Evolutionary conservation across 30 jellyfish, hydroid and myxozoan species (phyloP), one percentile per base, ranked within the genome.

Genomic region (Chrysaora quinquecirrha): DNA sequence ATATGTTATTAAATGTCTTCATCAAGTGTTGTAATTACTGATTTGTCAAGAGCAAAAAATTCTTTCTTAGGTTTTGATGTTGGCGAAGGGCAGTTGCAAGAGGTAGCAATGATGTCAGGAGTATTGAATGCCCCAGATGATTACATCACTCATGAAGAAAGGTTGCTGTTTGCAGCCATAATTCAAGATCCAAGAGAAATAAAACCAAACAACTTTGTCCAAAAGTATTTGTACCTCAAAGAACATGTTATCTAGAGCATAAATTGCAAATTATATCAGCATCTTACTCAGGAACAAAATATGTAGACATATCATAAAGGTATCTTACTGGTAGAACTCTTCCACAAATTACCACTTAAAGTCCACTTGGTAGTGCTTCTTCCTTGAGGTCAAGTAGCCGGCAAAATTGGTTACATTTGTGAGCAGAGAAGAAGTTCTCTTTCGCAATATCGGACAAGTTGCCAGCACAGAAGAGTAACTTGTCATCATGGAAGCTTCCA

Each of bases 381-480:
- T n/a, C n/a, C n/a, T n/a, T n/a, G n/a, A n/a, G n/a, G n/a, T n/a
- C n/a, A n/a, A n/a, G n/a, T n/a, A n/a, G n/a, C n/a, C n/a, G n/a
- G n/a, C 88, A 77, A 63, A 28, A 77, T 11, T 1, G 3, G 30
- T 58, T 77, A 23, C 80, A 77, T 0, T 0, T 4, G 38, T 77
- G 88, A 10, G 27, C 16, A 18, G 18, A 20, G 30, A 77, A 56
- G 60, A 77, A 58, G 71, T 34, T 56, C 16, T 0, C 82, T 20
- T 6, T 14, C 18, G 88, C 88, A 2, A 23, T 35, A 10, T 3
- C 30, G 11, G 70, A 28, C 30, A 61, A 48, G 58, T 77, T 77
- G 35, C 88, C 88, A 60, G 35, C 71, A 77, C 80, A 56, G 48
- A 77, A 77, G 27, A 56, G 21, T 6, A 77, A 69, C 70, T 34